These are phyloP conservation scores for Nibea albiflora DNA, from an alignment of 2,113 vertebrate genomes.

Conservation along the genomic window DNA sequence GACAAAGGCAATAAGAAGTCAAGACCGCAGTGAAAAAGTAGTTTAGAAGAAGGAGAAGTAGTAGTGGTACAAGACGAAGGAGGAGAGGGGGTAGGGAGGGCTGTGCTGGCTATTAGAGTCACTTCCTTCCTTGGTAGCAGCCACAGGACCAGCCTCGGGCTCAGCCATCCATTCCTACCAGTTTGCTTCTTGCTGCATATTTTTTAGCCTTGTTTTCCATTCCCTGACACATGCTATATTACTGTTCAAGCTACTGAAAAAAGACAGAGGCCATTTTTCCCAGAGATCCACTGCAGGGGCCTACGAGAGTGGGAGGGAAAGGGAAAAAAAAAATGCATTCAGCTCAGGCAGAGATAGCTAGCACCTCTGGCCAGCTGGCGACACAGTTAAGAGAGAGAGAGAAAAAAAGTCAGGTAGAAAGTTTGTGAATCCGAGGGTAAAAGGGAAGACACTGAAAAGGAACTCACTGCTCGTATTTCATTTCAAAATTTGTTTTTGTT, in stretches of 20 bases:
- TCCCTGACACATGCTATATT: conserved; percentile 84
- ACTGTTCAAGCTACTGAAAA: conserved; percentile 81
- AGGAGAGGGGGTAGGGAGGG: not conserved
- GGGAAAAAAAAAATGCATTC: conserved; percentile 63
- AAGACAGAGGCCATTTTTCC: conserved; percentile 79
- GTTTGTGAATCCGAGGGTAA: conserved; percentile 39
- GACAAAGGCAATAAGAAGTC: conserved; percentile 63
- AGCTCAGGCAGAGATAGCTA: conserved; percentile 68
- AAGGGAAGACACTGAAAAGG: conserved; percentile 8
- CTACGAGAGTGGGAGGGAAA: conserved; percentile 47
- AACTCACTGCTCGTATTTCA: not conserved
- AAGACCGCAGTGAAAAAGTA: conserved; percentile 58
- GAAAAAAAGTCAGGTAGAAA: conserved; percentile 59
- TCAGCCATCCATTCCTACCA: conserved; percentile 82
- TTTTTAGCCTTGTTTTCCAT: conserved; percentile 83
- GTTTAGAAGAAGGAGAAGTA: conserved; percentile 51
- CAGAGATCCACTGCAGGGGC: conserved; percentile 79
- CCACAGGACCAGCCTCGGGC: conserved; percentile 73
- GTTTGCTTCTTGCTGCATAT: conserved; percentile 84
- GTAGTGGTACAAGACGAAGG: conserved; percentile 36
- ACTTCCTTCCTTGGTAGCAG: conserved; percentile 79
- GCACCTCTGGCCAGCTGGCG: conserved; percentile 72
- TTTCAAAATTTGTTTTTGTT: not conserved
- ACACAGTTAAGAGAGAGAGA: conserved; percentile 65
- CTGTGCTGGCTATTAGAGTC: conserved; percentile 77